Conservation (phyloP, 2,113 vertebrate genomes). For the Odontesthes bonariensis region DNA sequence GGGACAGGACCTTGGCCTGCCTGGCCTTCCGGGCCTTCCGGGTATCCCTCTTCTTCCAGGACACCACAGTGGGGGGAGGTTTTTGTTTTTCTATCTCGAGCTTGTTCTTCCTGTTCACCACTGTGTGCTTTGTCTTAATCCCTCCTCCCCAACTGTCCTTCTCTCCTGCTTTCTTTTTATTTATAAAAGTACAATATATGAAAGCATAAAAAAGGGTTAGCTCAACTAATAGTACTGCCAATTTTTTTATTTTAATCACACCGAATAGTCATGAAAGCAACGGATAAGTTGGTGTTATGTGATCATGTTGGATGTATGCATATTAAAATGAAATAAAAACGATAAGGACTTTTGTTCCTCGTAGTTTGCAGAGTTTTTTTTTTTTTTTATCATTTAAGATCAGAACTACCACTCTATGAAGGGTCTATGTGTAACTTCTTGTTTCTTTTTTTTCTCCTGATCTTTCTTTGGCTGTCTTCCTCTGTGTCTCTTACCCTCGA, state of each 20-base stretch:
- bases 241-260: background rate
- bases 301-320: background rate
- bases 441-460: background rate
- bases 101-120: background rate
- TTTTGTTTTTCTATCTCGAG: background rate
- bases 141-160: background rate
- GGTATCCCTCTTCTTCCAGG: slow-evolving; percentile 34
- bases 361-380: background rate
- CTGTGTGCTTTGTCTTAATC: background rate
- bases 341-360: background rate
- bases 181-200: no score
- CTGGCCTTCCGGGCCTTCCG: slow-evolving; percentile 39
- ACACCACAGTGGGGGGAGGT: slow-evolving; percentile 23
- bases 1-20: slow-evolving; percentile 52
- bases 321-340: background rate
- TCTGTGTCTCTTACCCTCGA: slow-evolving; percentile 28
- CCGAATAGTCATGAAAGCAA: background rate
- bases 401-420: background rate
- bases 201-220: background rate
- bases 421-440: background rate
- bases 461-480: slow-evolving; percentile 18
- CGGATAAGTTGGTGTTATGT: no score
- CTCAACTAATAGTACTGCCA: no score
- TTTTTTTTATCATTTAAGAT: background rate
- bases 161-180: background rate